phyloP scores from a whole-genome alignment of 2,113 vertebrate species.

The Ascaphus truei region DNA sequence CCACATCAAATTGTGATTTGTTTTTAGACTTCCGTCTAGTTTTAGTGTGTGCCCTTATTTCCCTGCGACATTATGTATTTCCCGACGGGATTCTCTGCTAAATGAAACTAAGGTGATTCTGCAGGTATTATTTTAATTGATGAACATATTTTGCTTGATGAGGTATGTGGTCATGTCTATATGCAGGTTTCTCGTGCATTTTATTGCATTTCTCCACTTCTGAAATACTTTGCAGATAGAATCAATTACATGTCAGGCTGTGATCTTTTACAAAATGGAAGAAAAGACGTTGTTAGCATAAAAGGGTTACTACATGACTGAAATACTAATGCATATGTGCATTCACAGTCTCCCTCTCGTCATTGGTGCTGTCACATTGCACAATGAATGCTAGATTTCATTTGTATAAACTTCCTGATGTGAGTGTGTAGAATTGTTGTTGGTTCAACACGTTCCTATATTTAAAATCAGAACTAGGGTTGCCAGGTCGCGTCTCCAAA shows the following conservation, averaged over 20 bases:
- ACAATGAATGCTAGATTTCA: neutral
- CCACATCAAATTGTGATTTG: neutral
- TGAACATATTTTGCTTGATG: too few relatives aligned
- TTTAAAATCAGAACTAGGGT: too few relatives aligned
- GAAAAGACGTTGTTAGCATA: neutral
- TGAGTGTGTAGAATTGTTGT: neutral
- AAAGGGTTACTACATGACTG: neutral
- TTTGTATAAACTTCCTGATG: neutral
- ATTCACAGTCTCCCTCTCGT: neutral
- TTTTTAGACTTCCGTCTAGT: neutral
- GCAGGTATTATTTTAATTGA: too few relatives aligned
- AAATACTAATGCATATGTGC: neutral
- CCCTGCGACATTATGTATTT: too few relatives aligned
- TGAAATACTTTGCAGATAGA: too few relatives aligned
- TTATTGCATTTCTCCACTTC: too few relatives aligned
- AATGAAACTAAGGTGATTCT: too few relatives aligned
- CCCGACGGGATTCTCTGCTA: too few relatives aligned
- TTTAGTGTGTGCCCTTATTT: neutral
- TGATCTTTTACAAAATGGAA: constrained; percentile 1
- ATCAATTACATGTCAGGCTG: neutral
- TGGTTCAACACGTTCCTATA: too few relatives aligned
- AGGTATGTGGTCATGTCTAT: too few relatives aligned
- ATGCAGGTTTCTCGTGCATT: too few relatives aligned
- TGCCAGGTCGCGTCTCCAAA: too few relatives aligned
- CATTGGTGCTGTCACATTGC: neutral